Evolutionary conservation across 2,797 vertebrate genomes (phyloP), one percentile per base, ranked within the genome.

Genomic region (Coracias cyanogaster): DNA sequence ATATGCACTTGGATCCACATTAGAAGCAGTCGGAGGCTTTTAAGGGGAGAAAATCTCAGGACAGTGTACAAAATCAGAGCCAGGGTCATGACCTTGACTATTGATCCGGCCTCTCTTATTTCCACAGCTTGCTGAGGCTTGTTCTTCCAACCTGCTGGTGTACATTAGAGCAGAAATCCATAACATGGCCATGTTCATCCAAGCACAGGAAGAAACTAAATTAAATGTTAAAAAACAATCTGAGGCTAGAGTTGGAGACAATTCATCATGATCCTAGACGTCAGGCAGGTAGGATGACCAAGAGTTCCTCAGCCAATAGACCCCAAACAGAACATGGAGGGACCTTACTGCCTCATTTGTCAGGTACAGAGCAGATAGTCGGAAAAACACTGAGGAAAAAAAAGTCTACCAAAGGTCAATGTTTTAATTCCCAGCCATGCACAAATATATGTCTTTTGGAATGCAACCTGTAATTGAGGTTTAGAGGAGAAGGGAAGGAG

Each of bases 211-310:
- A 99, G 99, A 99, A 99, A 99, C 99, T 99, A 99, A 99, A 99
- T 99, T 99, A 99, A 99, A 99, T 99, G 99, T 99, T 99, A 99
- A 99, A 99, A 99, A 99, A 99, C 99, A 99, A 99, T 99, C 99
- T 99, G 98, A 98, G 98, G 97, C 98, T 98, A 97, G 98, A 98
- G 98, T 98, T 99, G 98, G 98, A 98, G 98, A 99, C 99, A 98
- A 99, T 99, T 99, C 99, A 99, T 99, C 99, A 99, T 99, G 98
- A 99, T 99, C 98, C 97, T 97, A 97, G 98, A 98, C 86, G 98
- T 99, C 98, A 98, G 98, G 98, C 97, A 98, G 98, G 98, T 98
- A 97, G 98, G 98, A 98, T 98, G 98, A 98, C 98, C 98, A 97
- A 94, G 96, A 98, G 98, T 97, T 97, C 98, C 97, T 98, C 95